phyloP scores from a whole-genome alignment of 2,113 vertebrate species.

The Crypturellus undulatus region DNA sequence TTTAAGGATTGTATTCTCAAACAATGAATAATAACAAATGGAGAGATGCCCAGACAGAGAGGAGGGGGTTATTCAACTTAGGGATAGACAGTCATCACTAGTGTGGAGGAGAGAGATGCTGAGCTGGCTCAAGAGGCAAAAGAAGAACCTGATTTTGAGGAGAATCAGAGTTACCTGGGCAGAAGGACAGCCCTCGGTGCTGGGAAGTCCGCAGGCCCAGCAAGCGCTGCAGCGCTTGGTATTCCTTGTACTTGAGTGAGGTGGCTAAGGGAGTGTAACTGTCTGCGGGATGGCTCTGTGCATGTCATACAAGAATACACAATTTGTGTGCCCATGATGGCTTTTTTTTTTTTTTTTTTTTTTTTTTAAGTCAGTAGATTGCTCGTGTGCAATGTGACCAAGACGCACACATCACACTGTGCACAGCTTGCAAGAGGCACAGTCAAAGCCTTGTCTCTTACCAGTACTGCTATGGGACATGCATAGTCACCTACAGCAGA shows the following conservation, averaged over 20 bases:
- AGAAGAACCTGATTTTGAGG: neutral
- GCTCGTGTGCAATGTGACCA: neutral
- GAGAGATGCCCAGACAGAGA: neutral
- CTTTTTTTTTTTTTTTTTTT: neutral
- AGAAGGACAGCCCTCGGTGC: neutral
- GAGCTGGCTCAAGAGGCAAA: neutral
- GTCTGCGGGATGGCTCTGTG: neutral
- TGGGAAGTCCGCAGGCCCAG: neutral
- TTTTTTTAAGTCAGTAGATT: neutral
- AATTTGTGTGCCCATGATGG: neutral
- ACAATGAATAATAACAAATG: neutral
- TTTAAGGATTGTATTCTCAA: neutral
- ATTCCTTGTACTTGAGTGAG: neutral
- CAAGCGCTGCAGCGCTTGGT: neutral
- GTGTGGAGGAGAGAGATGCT: neutral
- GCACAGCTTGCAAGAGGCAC: neutral
- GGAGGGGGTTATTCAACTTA: neutral
- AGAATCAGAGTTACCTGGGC: neutral
- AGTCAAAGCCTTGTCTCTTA: neutral
- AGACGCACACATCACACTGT: neutral
- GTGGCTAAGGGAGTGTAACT: neutral
- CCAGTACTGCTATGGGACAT: neutral
- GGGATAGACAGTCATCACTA: neutral
- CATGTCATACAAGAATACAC: neutral
- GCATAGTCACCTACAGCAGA: neutral